These are phyloP conservation scores for Geotrupes spiniger DNA, from an alignment of 2,888 invertebrate species.

Conservation along the genomic window DNA sequence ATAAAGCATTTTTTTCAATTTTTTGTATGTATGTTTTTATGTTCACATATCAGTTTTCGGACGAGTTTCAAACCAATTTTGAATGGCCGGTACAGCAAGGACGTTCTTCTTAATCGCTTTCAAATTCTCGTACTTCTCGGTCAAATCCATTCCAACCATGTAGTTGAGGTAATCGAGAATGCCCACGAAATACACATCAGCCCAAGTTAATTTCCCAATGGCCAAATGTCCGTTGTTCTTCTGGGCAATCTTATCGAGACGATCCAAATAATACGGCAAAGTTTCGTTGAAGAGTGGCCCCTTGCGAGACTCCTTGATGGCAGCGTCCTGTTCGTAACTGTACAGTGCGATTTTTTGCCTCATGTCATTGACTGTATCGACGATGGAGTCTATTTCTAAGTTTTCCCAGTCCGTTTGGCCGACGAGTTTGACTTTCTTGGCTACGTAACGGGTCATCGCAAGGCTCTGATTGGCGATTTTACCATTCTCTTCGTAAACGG, in stretches of 20 bases:
- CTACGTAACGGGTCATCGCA: constrained; percentile 62
- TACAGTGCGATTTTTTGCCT: constrained; percentile 55
- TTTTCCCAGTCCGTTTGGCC: constrained; percentile 59
- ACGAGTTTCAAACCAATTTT: constrained; percentile 63
- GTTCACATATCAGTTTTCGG: constrained; percentile 41
- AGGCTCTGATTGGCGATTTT: constrained; percentile 59
- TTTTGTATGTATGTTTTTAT: no score
- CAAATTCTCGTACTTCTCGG: constrained; percentile 58
- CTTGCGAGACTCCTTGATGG: constrained; percentile 52
- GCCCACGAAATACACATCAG: constrained; percentile 61
- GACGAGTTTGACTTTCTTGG: constrained; percentile 57
- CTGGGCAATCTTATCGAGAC: constrained; percentile 56
- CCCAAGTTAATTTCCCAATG: constrained; percentile 58
- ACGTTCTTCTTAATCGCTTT: constrained; percentile 57
- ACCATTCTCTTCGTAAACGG: constrained; percentile 62
- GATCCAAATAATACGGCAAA: constrained; percentile 57
- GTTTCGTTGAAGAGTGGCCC: constrained; percentile 51
- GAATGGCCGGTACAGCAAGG: constrained; percentile 57
- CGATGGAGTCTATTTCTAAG: constrained; percentile 60
- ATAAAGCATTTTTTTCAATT: no score
- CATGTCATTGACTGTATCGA: constrained; percentile 62
- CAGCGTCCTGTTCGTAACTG: constrained; percentile 55
- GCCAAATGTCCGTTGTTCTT: constrained; percentile 60
- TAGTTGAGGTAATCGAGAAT: constrained; percentile 59
- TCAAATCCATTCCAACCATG: constrained; percentile 55